These are phyloP conservation scores for Malurus alboscapulatus DNA, from an alignment of 2,113 vertebrate genomes.

Conservation along the genomic window DNA sequence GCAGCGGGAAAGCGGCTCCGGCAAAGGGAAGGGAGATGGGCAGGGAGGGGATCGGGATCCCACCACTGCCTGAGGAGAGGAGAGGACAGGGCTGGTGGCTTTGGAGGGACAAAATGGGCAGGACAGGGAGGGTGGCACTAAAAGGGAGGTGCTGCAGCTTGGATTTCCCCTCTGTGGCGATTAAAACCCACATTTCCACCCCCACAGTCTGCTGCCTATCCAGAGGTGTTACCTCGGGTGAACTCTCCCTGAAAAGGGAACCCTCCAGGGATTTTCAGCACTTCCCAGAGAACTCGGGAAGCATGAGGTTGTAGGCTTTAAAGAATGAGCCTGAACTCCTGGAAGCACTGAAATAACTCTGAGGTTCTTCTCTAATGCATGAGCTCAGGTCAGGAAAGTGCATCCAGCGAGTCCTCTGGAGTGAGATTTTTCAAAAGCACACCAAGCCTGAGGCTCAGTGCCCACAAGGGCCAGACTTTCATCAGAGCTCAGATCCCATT, in stretches of 20 bases:
- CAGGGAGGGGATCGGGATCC: not conserved
- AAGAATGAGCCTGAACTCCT: slow-evolving; percentile 19
- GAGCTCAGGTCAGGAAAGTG: slow-evolving; percentile 41
- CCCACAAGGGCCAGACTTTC: slow-evolving; percentile 17
- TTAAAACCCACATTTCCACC: not conserved
- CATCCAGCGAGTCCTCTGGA: not conserved
- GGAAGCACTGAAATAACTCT: slow-evolving; percentile 33
- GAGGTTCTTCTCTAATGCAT: slow-evolving; percentile 1
- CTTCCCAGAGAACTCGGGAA: not conserved
- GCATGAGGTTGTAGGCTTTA: not conserved
- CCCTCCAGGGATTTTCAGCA: not conserved
- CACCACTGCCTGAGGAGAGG: not conserved
- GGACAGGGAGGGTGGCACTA: not conserved
- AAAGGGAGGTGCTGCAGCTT: not conserved
- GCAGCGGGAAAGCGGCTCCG: not conserved
- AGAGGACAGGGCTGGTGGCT: not conserved
- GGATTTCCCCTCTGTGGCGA: not conserved
- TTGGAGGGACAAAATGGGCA: not conserved
- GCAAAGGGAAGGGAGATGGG: not conserved
- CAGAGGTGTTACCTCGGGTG: not conserved
- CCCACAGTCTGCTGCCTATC: not conserved
- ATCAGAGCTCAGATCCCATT: slow-evolving; percentile 21
- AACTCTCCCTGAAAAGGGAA: not conserved
- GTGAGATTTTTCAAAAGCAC: slow-evolving; percentile 47
- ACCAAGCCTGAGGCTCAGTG: not conserved